Evolutionary conservation across 2,113 vertebrate genomes (phyloP), one percentile per base, ranked within the genome.

Genomic region (Caloenas nicobarica): DNA sequence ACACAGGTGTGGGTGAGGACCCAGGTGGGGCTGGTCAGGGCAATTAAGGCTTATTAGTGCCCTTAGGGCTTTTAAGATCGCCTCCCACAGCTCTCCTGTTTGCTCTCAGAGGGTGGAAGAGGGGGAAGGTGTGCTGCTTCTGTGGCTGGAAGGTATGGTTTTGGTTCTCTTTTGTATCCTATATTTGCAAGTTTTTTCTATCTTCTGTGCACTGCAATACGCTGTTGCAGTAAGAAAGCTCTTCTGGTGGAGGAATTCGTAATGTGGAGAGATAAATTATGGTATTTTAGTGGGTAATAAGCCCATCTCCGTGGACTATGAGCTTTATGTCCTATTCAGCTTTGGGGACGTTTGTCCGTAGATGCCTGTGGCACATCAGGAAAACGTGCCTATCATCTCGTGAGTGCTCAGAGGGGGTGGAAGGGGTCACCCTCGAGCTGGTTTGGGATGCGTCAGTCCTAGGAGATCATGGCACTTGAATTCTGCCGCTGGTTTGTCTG

Each of bases 351-450:
- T 68, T 69, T 78, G 19, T 38, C n/a, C 38, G 54, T 50, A 22
- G 13, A 10, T 28, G 48, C 9, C 23, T 61, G 53, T 82, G 36
- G 29, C 3, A 3, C 5, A 7, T 7, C 9, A 72, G 40, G 21
- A 82, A 88, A 64, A 56, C 0, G 1, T 80, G 21, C 36, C 1
- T 57, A 62, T 38, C 0, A 0, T 11, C 48, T 65, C 4, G 0
- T 44, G 38, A 46, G 24, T 83, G 29, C 36, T 66, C 10, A 26
- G 50, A 46, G 23, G 0, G 19, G 5, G 2, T 34, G 8, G n/a
- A 64, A 89, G 13, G 48, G 5, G 2, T 31, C 11, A 29, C 6
- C 8, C 11, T 64, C 12, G 17, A 33, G 16, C 11, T 56, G 61
- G 23, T 38, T 69, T 53, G 50, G 34, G 21, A 18, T 33, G 26